Base-by-base conservation (phyloP, 1,140 invertebrate species). In the Asobara japonica region DNA sequence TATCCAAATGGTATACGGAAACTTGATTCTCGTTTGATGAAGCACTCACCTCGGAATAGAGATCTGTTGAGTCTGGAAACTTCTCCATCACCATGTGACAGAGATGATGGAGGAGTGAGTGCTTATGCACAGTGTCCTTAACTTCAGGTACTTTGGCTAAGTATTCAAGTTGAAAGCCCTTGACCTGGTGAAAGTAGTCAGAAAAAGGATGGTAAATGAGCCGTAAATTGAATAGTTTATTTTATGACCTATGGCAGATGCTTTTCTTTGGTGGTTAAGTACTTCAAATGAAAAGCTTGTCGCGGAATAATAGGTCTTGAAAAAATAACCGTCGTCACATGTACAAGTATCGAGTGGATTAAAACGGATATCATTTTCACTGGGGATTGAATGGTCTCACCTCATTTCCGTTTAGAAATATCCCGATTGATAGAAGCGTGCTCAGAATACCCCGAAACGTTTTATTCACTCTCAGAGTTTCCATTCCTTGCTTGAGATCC, bases 51-150 rank as follows among this genome's bases (percentile, higher is more conserved):
- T 99, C 98, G 29, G 97, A 98, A 87, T 99, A 99, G 38, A 99
- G 91, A 89, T 99, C 98, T 38, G 93, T 93, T 4, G 95, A 95
- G 68, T 98, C 96, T 0, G 96, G 94, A 87, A 94, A 98, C 83
- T 98, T 96, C 83, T 99, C 97, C 88, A 98, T 94, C 61, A 99
- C 96, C 89, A 98, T 97, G 84, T 96, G 95, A 86, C 97, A 99
- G 65, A 99, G 90, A 89, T 99, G 98, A 87, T 99, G 96, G 38
- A 99, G 90, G 68, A 99, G 89, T 22, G 97, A 97, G 87, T 99
- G 97, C 86, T 99, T 99, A 86, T 99, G 96, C 27, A 99, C 96
- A 0, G 98, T 99, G 86, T 99, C 98, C 89, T 99, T 99, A 1
- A 99, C 97, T 91, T 99, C 98, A 77, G 98, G 97, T 77, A 99